Conservation (phyloP, 2,113 vertebrate species). For the Oryzias celebensis region DNA sequence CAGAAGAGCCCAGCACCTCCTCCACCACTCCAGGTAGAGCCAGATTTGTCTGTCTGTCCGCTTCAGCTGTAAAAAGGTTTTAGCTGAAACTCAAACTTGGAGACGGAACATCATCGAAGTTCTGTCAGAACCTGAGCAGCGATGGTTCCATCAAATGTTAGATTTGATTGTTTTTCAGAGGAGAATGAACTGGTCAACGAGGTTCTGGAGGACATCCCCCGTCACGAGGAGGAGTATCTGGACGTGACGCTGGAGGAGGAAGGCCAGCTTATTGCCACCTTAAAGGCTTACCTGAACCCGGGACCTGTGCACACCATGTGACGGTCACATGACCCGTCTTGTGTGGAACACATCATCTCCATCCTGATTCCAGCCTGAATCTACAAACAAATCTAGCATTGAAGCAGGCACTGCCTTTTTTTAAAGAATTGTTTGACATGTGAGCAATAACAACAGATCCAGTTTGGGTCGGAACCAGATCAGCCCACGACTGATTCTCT, state of each 20-base stretch:
- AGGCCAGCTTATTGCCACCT: constrained; percentile 80
- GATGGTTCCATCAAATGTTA: not conserved
- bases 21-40: constrained; percentile 56
- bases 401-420: too few relatives aligned
- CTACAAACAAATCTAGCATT: too few relatives aligned
- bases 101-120: too few relatives aligned
- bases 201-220: constrained; percentile 89
- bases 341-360: too few relatives aligned
- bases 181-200: constrained; percentile 89
- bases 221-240: constrained; percentile 94
- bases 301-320: constrained; percentile 22
- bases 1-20: constrained; percentile 78
- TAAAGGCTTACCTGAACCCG: constrained; percentile 74
- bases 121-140: not conserved
- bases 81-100: too few relatives aligned
- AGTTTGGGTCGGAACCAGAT: too few relatives aligned
- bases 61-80: too few relatives aligned
- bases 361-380: too few relatives aligned
- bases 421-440: too few relatives aligned
- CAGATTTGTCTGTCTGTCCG: too few relatives aligned
- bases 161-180: constrained; percentile 56
- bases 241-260: constrained; percentile 95
- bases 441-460: too few relatives aligned
- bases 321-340: not conserved
- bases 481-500: too few relatives aligned